Percentiles rank a stretch among this genome's conserved stretches.
Evolutionary conservation across 2,888 invertebrate genomes (phyloP).

Genomic region (Punctoribates punctum): DNA sequence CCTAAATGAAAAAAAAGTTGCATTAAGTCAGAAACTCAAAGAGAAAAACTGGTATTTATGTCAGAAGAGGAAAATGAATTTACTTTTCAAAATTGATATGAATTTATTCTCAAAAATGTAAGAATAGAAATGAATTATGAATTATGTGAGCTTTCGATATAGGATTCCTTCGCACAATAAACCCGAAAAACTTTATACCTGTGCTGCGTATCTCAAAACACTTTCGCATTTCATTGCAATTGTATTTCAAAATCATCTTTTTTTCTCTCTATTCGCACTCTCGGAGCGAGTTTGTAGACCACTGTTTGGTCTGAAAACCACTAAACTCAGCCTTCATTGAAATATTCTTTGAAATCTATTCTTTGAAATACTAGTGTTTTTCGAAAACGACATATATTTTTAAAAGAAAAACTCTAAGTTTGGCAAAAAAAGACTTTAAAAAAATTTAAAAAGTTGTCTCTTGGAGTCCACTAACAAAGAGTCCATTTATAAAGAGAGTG

Average conservation of each 20-base stretch:
- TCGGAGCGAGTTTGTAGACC: not conserved
- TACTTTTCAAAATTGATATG: conserved; percentile 6
- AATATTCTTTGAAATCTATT: too few relatives aligned
- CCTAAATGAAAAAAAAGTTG: not conserved
- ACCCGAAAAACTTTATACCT: not conserved
- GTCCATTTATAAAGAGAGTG: too few relatives aligned
- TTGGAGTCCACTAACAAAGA: too few relatives aligned
- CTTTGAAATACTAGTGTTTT: too few relatives aligned
- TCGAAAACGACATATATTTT: too few relatives aligned
- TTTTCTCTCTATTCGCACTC: not conserved
- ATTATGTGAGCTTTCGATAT: conserved; percentile 7
- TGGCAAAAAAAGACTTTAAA: too few relatives aligned
- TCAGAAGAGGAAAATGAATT: conserved; percentile 8
- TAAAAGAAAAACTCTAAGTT: too few relatives aligned
- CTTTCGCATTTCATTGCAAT: conserved; percentile 1
- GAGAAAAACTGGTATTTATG: conserved; percentile 1
- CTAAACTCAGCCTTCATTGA: too few relatives aligned
- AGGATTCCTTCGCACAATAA: not conserved
- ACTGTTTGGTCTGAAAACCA: not conserved
- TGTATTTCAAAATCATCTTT: not conserved
- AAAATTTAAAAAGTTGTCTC: too few relatives aligned
- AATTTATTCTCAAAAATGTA: not conserved
- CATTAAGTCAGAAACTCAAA: conserved; percentile 4
- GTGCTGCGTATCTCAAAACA: not conserved
- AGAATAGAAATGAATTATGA: not conserved